A percentile compares a stretch with the other conserved stretches of the same genome.
Conservation (phyloP, 2,113 vertebrate genomes). For the Melanerpes formicivorus region DNA sequence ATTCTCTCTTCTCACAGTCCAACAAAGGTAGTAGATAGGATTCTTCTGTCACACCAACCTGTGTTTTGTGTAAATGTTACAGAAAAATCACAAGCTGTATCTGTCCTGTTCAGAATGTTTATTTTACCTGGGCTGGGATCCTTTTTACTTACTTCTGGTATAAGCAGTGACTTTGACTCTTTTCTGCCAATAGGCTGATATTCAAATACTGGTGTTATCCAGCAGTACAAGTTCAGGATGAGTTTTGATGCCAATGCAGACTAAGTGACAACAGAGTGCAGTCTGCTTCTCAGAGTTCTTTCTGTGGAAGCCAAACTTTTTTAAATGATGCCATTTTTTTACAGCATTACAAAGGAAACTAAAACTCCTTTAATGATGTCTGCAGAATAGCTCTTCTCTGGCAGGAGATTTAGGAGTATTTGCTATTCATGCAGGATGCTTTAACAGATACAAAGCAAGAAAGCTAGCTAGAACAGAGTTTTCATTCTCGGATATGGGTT, state of each 20-base stretch:
- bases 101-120: neutral
- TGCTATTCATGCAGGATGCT: accelerated
- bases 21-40: neutral
- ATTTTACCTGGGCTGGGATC: neutral
- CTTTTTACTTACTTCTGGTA: neutral
- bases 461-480: neutral
- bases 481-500: neutral
- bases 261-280: neutral
- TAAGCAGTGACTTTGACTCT: neutral
- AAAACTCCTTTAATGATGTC: neutral
- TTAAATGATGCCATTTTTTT: neutral
- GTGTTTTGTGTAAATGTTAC: neutral
- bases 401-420: neutral
- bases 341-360: neutral
- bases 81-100: neutral
- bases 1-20: neutral
- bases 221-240: neutral
- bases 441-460: neutral
- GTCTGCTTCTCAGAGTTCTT: neutral
- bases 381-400: neutral
- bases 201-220: neutral
- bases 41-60: neutral
- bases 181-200: neutral
- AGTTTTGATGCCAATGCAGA: neutral
- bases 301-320: neutral